phyloP scores from a whole-genome alignment of 2,888 invertebrate genomes.

The Drosophila anceps region DNA sequence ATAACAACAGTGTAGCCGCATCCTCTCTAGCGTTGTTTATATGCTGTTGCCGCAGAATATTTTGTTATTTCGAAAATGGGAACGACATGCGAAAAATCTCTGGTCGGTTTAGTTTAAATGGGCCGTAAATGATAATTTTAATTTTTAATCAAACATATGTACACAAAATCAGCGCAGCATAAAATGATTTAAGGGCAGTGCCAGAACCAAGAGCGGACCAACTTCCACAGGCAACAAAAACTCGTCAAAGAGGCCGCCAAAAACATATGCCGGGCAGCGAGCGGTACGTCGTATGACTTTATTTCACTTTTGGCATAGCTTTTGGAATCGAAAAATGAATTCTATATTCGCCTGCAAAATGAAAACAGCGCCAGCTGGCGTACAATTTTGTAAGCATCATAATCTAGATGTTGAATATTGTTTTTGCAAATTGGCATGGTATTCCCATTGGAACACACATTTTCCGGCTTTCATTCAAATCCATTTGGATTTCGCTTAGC shows the following conservation, averaged over 20 bases:
- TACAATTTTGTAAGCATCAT: conserved; percentile 6
- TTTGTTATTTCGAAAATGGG: conserved; percentile 82
- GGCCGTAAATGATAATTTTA: conserved; percentile 84
- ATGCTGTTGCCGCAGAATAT: conserved; percentile 41
- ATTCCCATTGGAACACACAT: conserved; percentile 40
- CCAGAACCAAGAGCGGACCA: conserved; percentile 46
- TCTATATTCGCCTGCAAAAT: conserved; percentile 7
- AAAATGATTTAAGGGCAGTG: conserved; percentile 69
- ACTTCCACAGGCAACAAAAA: conserved; percentile 19
- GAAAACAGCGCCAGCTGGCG: conserved; percentile 44
- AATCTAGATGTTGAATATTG: conserved; percentile 19
- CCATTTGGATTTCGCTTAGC: conserved; percentile 28
- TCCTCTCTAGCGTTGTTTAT: conserved; percentile 36
- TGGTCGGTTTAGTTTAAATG: conserved; percentile 83
- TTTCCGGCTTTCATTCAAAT: conserved; percentile 31
- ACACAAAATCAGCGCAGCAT: conserved; percentile 65
- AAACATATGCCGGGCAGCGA: conserved; percentile 54
- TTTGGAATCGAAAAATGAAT: conserved; percentile 10
- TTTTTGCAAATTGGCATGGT: conserved; percentile 37
- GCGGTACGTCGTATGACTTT: conserved; percentile 18
- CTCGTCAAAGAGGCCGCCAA: conserved; percentile 73
- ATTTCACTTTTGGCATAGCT: conserved; percentile 31
- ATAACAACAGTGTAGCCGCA: conserved; percentile 28
- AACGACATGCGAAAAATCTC: conserved; percentile 83
- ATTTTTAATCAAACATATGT: conserved; percentile 83